A percentile compares a stretch with the other conserved stretches of the same genome.
Evolutionary conservation across 2,113 vertebrate species (phyloP).

Genomic region (Mormyrus lacerda): DNA sequence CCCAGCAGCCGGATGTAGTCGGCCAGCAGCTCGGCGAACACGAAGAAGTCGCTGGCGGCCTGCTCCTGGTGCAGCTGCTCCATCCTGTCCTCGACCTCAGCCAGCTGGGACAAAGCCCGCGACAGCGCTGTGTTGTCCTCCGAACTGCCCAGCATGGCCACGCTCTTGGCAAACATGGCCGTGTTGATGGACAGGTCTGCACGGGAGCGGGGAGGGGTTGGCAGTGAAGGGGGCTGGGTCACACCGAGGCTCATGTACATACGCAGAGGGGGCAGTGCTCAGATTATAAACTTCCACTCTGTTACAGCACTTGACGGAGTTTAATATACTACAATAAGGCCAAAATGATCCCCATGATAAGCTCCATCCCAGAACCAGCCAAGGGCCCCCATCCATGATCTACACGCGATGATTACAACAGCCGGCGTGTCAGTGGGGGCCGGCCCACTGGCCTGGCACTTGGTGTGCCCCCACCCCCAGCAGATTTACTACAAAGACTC

Average conservation of each 20-base stretch:
- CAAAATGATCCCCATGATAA: neutral
- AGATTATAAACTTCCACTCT: neutral
- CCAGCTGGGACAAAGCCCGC: slow-evolving; percentile 86
- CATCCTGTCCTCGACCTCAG: slow-evolving; percentile 92
- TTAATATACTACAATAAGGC: neutral
- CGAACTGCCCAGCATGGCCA: slow-evolving; percentile 92
- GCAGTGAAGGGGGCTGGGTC: neutral
- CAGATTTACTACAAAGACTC: neutral
- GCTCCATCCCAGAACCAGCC: neutral
- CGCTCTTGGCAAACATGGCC: slow-evolving; percentile 86
- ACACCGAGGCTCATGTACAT: neutral
- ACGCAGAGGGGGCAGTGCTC: neutral
- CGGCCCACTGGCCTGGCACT: neutral
- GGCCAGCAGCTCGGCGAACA: slow-evolving; percentile 79
- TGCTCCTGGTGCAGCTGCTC: slow-evolving; percentile 93
- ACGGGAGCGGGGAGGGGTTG: neutral
- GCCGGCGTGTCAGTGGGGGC: neutral
- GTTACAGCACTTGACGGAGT: neutral
- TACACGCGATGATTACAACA: neutral
- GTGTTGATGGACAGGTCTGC: slow-evolving; percentile 81
- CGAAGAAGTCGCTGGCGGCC: slow-evolving; percentile 85
- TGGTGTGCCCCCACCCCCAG: neutral
- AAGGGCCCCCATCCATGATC: neutral
- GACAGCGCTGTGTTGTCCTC: slow-evolving; percentile 95
- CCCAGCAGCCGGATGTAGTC: slow-evolving; percentile 89